Percentiles rank a stretch among this genome's conserved stretches.
Evolutionary conservation across 2,888 invertebrate genomes (phyloP).

Genomic region (Dynastes grantii): DNA sequence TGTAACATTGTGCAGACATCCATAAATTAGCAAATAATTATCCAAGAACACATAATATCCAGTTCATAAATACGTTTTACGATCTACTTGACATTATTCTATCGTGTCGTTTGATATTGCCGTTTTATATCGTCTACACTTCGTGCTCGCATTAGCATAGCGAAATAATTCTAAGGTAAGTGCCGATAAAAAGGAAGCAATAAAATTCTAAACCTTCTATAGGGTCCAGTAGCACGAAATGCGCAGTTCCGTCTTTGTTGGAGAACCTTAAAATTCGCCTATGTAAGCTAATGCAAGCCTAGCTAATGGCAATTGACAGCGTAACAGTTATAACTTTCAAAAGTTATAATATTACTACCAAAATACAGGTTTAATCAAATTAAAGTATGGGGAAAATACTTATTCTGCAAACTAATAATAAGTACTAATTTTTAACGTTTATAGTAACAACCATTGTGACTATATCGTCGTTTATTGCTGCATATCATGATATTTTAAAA

Average conservation of each 20-base stretch:
- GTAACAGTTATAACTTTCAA: background rate
- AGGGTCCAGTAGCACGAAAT: conserved; percentile 27
- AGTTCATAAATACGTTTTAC: conserved; percentile 42
- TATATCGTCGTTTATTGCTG: too few species aligned
- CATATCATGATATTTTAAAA: too few species aligned
- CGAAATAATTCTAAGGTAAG: conserved; percentile 43
- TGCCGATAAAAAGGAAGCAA: conserved; percentile 38
- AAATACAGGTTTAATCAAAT: background rate
- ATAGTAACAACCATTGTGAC: too few species aligned
- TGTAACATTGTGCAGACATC: background rate
- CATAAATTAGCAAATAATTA: conserved; percentile 36
- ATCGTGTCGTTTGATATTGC: conserved; percentile 38
- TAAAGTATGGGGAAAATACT: background rate
- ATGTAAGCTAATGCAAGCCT: background rate
- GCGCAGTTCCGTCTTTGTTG: conserved; percentile 29
- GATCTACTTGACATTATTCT: conserved; percentile 46
- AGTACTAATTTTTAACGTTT: too few species aligned
- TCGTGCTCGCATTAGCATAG: conserved; percentile 44
- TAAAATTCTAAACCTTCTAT: conserved; percentile 35
- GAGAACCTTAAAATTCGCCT: conserved; percentile 17
- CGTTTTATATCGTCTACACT: conserved; percentile 37
- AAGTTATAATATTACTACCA: background rate
- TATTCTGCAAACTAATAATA: background rate
- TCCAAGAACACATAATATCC: conserved; percentile 1
- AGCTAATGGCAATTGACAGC: background rate